These are phyloP conservation scores for Orbicella faveolata DNA, from an alignment of 64 coral and sea anemone genomes.

Conservation along the genomic window DNA sequence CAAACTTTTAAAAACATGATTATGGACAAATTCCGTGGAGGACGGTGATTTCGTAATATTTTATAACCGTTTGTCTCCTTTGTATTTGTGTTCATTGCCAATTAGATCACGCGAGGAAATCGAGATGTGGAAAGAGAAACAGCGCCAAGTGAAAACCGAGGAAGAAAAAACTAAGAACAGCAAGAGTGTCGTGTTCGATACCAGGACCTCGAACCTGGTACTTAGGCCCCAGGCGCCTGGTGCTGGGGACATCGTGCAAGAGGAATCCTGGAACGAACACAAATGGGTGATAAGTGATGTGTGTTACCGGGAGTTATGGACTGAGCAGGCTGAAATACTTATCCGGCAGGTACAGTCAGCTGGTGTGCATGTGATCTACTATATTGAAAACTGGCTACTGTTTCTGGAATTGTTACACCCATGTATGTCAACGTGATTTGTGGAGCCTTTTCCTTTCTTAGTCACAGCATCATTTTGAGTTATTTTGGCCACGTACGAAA, in stretches of 20 bases:
- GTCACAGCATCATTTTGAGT: too few relatives aligned
- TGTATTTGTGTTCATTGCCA: neutral
- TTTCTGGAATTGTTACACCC: too few relatives aligned
- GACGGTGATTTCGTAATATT: too few relatives aligned
- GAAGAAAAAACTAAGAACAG: constrained; percentile 64
- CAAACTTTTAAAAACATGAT: too few relatives aligned
- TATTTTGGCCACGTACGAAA: too few relatives aligned
- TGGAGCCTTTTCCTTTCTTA: too few relatives aligned
- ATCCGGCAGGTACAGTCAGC: constrained; percentile 74
- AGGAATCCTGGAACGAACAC: constrained; percentile 77
- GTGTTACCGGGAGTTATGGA: constrained; percentile 86
- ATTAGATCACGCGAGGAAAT: constrained; percentile 92
- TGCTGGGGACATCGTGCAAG: constrained; percentile 18
- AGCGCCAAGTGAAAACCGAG: constrained; percentile 85
- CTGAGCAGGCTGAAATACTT: constrained; percentile 87
- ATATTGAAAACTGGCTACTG: too few relatives aligned
- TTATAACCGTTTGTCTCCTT: too few relatives aligned
- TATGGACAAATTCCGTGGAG: too few relatives aligned
- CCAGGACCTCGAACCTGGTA: constrained; percentile 47
- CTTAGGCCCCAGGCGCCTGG: constrained; percentile 54
- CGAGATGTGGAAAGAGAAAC: constrained; percentile 95
- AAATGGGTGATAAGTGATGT: constrained; percentile 59
- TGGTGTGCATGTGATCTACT: neutral
- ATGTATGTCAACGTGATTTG: too few relatives aligned
- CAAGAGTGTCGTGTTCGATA: constrained; percentile 81